Evolutionary conservation across 2,113 vertebrate genomes (phyloP).

Genomic region (Alethe castanea): DNA sequence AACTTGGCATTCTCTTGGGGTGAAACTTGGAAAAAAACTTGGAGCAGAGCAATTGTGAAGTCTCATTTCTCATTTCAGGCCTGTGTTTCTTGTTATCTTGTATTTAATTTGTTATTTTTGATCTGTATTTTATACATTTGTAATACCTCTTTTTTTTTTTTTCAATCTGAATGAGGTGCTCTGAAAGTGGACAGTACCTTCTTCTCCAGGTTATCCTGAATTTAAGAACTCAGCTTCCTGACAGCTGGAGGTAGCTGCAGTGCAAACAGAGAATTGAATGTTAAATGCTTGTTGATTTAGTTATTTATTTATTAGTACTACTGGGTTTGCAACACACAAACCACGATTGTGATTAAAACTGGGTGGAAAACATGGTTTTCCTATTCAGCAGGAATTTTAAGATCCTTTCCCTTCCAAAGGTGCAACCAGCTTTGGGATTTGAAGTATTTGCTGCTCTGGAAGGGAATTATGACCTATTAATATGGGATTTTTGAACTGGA

Average conservation of each 20-base stretch:
- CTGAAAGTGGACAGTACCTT: not conserved
- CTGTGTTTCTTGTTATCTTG: not conserved
- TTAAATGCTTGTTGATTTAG: not conserved
- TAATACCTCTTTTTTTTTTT: not conserved
- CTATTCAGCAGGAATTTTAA: not conserved
- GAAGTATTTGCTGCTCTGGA: not conserved
- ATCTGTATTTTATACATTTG: not conserved
- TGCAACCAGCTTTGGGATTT: not conserved
- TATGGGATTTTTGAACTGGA: not conserved
- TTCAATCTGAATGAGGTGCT: not conserved
- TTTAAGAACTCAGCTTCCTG: not conserved
- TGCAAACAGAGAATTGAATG: not conserved
- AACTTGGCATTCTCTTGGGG: fast-evolving
- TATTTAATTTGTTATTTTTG: not conserved
- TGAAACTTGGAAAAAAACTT: not conserved
- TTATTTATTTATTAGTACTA: not conserved
- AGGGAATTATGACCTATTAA: not conserved
- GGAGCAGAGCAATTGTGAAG: not conserved
- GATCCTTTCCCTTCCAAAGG: not conserved
- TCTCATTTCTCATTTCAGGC: not conserved
- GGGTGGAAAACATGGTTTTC: not conserved
- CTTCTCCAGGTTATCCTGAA: not conserved
- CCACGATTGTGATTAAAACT: not conserved
- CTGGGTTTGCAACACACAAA: not conserved
- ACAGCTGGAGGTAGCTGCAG: not conserved